Base-by-base conservation (phyloP, 2,113 vertebrate genomes). In the Nettapus auritus region DNA sequence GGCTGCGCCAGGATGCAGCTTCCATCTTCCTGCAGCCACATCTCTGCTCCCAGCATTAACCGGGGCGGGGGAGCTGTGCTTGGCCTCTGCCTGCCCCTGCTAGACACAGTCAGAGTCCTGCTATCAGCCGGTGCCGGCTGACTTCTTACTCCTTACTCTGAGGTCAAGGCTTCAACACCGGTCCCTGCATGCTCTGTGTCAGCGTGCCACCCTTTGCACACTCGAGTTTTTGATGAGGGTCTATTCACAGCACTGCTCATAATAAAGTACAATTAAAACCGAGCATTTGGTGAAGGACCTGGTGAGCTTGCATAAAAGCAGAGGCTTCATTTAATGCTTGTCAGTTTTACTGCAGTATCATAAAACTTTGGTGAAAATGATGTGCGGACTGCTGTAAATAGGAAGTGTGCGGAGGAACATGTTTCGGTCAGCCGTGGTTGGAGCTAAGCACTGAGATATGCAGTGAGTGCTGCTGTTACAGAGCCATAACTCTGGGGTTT, bases 391-490 rank as follows among this genome's bases (percentile, higher is more conserved):
- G 11, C 1, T 18, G 56, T 7, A 2, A 7, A 11, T 21, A 17
- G 68, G n/a, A 15, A 14, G 22, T 0, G 22, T 36, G 77, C 0
- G 3, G 18, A 33, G 25, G 38, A 6, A 8, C 3, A 0, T 0
- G n/a, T 23, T 38, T 50, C 29, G 70, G 76, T 56, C 36, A 26
- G 62, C 67, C 1, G 12, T 4, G 57, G 36, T 8, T 38, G 36
- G 2, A 50, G 60, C 26, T 8, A 3, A 14, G 75, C 3, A 0
- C 74, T 3, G 40, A 40, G 60, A 15, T 22, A 1, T 1, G 25
- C 34, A 0, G 1, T 4, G 50, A 16, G 11, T 9, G 67, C 2
- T 28, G 69, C 68, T 81, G 69, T 70, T 29, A 26, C 3, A 2
- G 55, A 59, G 48, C 8, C 14, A 2, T 71, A 14, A 13, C 34